Percentiles rank a stretch among this genome's conserved stretches.
phyloP scores from a whole-genome alignment of 30 jellyfish, hydroid and myxozoan genomes.

The Kudoa iwatai region DNA sequence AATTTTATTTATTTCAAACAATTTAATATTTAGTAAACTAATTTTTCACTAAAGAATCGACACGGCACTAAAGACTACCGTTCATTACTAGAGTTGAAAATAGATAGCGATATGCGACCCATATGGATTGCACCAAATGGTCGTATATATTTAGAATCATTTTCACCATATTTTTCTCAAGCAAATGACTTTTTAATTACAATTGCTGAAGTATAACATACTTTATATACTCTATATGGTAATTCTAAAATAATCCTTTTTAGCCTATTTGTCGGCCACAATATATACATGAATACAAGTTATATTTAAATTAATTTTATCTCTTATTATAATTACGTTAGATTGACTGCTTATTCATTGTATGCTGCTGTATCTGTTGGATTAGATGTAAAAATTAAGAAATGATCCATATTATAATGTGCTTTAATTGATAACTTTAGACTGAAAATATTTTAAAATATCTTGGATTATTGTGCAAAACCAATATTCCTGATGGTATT shows the following conservation, averaged over 20 bases:
- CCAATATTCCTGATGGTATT: constrained; percentile 53
- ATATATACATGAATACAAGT: constrained; percentile 72
- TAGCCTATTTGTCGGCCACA: constrained; percentile 93
- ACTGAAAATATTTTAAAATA: constrained; percentile 64
- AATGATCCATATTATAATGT: too few relatives aligned
- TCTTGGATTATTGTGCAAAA: constrained; percentile 36
- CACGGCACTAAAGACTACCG: too few relatives aligned
- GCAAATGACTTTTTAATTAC: constrained; percentile 87
- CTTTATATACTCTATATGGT: too few relatives aligned
- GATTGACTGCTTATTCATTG: constrained; percentile 72
- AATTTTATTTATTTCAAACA: too few relatives aligned
- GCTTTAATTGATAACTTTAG: constrained; percentile 3
- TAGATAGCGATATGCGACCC: too few relatives aligned
- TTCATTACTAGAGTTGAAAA: too few relatives aligned
- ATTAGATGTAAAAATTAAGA: too few relatives aligned
- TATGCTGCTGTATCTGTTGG: constrained; percentile 99
- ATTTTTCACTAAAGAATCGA: too few relatives aligned
- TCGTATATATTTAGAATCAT: constrained; percentile 36
- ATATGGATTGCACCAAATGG: constrained; percentile 99
- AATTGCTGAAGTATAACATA: constrained; percentile 37
- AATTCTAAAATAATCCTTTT: too few relatives aligned
- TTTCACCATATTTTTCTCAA: constrained; percentile 77
- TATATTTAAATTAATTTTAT: too few relatives aligned
- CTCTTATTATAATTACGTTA: too few relatives aligned
- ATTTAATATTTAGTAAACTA: too few relatives aligned